phyloP scores from a whole-genome alignment of 2,113 vertebrate genomes.

The Albula glossodonta region DNA sequence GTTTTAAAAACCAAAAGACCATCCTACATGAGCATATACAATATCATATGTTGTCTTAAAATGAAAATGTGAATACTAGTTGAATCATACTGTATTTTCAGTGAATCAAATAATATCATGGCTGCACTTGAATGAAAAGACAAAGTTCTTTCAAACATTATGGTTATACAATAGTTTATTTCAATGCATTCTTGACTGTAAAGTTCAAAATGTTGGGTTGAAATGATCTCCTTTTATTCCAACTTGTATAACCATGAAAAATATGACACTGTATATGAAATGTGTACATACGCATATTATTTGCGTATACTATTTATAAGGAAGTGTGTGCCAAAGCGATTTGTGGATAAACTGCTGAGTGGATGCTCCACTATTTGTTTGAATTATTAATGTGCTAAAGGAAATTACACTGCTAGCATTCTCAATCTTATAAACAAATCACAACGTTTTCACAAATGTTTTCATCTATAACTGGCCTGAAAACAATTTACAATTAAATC shows the following conservation, averaged over 20 bases:
- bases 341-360: not conserved
- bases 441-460: not conserved
- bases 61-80: not conserved
- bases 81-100: not conserved
- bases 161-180: not conserved
- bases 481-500: slow-evolving; percentile 26
- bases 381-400: slow-evolving; percentile 16
- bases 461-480: slow-evolving; percentile 48
- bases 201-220: not conserved
- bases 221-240: not conserved
- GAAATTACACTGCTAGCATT: slow-evolving; percentile 5
- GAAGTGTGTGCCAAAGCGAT: slow-evolving; percentile 2
- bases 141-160: not conserved
- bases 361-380: slow-evolving; percentile 7
- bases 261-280: not conserved
- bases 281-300: not conserved
- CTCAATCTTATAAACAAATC: not conserved
- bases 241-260: slow-evolving; percentile 1
- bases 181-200: not conserved
- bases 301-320: not conserved
- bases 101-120: not conserved
- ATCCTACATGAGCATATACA: not conserved
- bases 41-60: not conserved
- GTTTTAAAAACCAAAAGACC: no score
- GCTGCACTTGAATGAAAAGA: not conserved